Base-by-base conservation (phyloP, 2,888 invertebrate genomes). In the Drosophila atripex region DNA sequence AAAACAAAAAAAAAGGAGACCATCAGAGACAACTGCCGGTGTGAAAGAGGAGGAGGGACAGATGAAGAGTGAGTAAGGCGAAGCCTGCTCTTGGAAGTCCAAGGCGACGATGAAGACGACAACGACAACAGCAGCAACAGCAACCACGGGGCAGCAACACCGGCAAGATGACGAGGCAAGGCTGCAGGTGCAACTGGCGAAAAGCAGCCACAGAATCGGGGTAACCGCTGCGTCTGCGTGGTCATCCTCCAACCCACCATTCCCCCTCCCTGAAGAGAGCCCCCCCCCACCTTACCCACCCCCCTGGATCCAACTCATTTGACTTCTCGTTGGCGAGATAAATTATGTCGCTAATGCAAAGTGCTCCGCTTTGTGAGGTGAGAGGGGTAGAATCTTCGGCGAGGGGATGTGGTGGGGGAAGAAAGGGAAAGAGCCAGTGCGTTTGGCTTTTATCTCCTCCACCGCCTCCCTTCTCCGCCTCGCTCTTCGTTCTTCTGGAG, bases 271-370 rank as follows among this genome's bases (percentile, higher is more conserved):
- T 14, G 14, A n/a, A 30, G 28, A 21, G 52, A 12, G 9, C 4
- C 50, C 28, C 25, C 65, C 35, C 25, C 65, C 41, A 12, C 35
- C 35, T n/a, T 2, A n/a, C n/a, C 49, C 38, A 56, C 50, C 16
- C 32, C 16, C 14, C 43, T 30, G 64, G 28, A 32, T 41, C 46
- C 51, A 41, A 28, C 59, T 59, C 50, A 54, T 66, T 49, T 71
- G 66, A 57, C 73, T 76, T 76, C 88, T 88, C 73, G 83, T 86
- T 87, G 85, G 80, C 86, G 89, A 90, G 90, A 90, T 90, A 91
- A 91, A 90, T 90, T 91, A 90, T 91, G 89, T 89, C 90, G 90
- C 91, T 89, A 90, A 90, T 90, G 91, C 90, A 90, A 91, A 90
- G 90, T 90, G 91, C 89, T 90, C 89, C 89, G 88, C 89, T 90